Conservation (phyloP, 2,113 vertebrate genomes). For the Seriola quinqueradiata region DNA sequence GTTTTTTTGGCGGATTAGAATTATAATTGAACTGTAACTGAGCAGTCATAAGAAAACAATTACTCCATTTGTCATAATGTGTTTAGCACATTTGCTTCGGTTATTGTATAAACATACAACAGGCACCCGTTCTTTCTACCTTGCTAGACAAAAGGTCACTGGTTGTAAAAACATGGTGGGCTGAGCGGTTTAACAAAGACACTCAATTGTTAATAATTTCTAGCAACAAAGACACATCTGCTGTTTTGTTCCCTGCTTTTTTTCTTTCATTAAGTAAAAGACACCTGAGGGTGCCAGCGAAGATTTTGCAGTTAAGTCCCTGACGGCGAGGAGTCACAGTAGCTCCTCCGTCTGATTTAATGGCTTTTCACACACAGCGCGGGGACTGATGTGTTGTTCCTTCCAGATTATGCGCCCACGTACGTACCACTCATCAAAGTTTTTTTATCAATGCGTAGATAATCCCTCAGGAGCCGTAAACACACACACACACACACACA, state of each 20-base stretch:
- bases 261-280: not conserved
- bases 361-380: not conserved
- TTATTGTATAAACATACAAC: not conserved
- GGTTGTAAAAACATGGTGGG: not conserved
- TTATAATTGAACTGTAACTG: not conserved
- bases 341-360: not conserved
- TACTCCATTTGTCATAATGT: not conserved
- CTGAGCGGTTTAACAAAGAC: not conserved
- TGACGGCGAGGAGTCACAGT: not conserved
- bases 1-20: not conserved
- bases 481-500: not conserved
- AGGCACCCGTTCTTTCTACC: not conserved
- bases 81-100: not conserved
- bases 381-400: not conserved
- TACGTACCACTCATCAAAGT: no score
- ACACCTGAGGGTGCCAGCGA: not conserved
- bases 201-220: not conserved
- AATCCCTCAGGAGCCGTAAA: not conserved
- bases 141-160: not conserved
- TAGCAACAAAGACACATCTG: not conserved
- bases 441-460: no score
- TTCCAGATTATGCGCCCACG: not conserved
- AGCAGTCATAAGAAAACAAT: not conserved
- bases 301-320: not conserved
- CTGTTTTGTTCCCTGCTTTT: not conserved